Base-by-base conservation (phyloP, 1,140 invertebrate genomes). In the Drosophila azteca region DNA sequence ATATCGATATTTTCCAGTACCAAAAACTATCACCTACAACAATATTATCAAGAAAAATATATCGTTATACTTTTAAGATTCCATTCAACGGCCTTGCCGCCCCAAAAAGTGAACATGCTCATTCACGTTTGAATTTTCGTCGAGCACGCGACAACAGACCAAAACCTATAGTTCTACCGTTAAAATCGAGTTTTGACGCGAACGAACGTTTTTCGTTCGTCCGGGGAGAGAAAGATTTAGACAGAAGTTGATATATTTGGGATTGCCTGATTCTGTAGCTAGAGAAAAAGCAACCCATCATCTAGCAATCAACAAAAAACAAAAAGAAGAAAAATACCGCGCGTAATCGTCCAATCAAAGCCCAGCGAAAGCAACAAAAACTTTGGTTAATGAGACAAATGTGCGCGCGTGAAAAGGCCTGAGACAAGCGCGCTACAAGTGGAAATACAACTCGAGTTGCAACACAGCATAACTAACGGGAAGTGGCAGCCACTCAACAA, bases 401-500 rank as follows among this genome's bases (percentile, higher is more conserved):
- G 70, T 73, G 83, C 68, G 72, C 79, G 78, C 67, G 81, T 74
- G 72, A 39, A 64, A 52, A 58, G 54, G 39, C 46, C 53, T 55
- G 41, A 50, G 29, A 57, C 15, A 20, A 20, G 39, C 49, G 62
- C 49, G 71, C 77, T 70, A 80, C 77, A 79, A 80, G 77, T 76
- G 72, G 71, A 76, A 55, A 59, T 57, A 77, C 73, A 67, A 69
- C 70, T 75, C 43, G 54, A 61, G 48, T 72, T 67, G 43, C 74
- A 58, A 69, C 69, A 65, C 55, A 77, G 29, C 15, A 63, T 61
- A 63, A 48, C 53, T 55, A 81, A 87, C 83, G 82, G 83, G 82
- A 87, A 87, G 78, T 88, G 82, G 78, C 67, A 54, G 73, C 62
- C 57, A 68, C 31, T 87, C 83, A 87, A 87, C 83, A 87, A 87